phyloP scores from a whole-genome alignment of 1,140 invertebrate species.

The Ceratitis capitata region DNA sequence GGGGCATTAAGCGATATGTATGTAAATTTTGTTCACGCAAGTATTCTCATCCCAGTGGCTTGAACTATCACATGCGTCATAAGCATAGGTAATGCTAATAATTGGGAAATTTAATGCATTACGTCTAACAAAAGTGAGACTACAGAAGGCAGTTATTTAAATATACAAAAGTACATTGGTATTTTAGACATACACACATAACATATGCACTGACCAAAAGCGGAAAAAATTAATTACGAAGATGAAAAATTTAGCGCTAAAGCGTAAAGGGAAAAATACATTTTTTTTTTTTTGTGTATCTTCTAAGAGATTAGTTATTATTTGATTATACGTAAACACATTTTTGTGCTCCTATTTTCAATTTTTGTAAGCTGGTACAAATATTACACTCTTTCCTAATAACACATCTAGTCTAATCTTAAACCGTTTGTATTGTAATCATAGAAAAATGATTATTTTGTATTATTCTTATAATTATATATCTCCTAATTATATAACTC shows the following conservation, averaged over 20 bases:
- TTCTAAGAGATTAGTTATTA: neutral
- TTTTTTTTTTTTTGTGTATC: too few species aligned
- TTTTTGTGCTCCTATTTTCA: neutral
- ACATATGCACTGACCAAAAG: neutral
- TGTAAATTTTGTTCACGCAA: slow-evolving; percentile 8
- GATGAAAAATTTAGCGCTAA: neutral
- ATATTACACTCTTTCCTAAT: slow-evolving; percentile 14
- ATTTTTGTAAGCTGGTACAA: neutral
- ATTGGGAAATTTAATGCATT: neutral
- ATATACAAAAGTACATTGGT: neutral
- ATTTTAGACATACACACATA: neutral
- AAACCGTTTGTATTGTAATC: neutral
- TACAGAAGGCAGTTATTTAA: neutral
- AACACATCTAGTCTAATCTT: slow-evolving; percentile 26
- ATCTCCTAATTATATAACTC: neutral
- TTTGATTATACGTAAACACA: neutral
- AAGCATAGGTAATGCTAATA: slow-evolving; percentile 34
- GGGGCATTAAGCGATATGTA: neutral
- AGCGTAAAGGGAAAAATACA: neutral
- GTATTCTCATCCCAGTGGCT: slow-evolving; percentile 13
- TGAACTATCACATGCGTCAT: slow-evolving; percentile 20
- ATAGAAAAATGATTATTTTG: neutral
- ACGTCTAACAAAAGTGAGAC: neutral
- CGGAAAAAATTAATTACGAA: neutral
- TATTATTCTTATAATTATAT: neutral